Conservation (phyloP, 2,113 vertebrate genomes). For the Mus spicilegus region DNA sequence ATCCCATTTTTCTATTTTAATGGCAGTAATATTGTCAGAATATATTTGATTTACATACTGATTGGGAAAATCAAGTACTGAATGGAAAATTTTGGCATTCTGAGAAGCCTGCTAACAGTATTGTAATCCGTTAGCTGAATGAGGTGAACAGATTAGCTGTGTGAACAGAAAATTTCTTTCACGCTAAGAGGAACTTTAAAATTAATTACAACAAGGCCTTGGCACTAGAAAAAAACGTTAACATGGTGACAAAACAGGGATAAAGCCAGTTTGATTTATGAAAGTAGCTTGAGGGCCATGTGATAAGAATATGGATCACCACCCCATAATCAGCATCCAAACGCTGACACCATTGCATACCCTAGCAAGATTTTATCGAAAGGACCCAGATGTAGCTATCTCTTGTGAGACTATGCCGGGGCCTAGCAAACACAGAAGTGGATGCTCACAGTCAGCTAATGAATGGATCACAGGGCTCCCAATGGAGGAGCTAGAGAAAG, state of each 20-base stretch:
- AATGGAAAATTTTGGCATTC: background rate
- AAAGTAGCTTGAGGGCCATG: background rate
- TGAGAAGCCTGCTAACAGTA: slow-evolving; percentile 10
- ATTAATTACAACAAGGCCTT: background rate
- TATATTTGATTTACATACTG: background rate
- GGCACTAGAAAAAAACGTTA: background rate
- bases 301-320: background rate
- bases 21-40: background rate
- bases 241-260: background rate
- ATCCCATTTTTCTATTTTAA: background rate
- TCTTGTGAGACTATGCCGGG: no score
- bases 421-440: no score
- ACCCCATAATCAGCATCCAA: no score
- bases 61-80: background rate
- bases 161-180: background rate
- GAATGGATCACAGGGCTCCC: no score
- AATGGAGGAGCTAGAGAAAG: no score
- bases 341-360: no score
- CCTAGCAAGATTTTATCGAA: no score
- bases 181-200: background rate
- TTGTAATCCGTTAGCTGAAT: background rate
- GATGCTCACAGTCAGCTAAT: no score
- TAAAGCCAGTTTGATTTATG: background rate
- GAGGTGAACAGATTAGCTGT: background rate
- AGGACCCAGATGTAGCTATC: no score